Evolutionary conservation across 2,888 invertebrate species (phyloP), one percentile per base, ranked within the genome.

Genomic region (Melieria picta): DNA sequence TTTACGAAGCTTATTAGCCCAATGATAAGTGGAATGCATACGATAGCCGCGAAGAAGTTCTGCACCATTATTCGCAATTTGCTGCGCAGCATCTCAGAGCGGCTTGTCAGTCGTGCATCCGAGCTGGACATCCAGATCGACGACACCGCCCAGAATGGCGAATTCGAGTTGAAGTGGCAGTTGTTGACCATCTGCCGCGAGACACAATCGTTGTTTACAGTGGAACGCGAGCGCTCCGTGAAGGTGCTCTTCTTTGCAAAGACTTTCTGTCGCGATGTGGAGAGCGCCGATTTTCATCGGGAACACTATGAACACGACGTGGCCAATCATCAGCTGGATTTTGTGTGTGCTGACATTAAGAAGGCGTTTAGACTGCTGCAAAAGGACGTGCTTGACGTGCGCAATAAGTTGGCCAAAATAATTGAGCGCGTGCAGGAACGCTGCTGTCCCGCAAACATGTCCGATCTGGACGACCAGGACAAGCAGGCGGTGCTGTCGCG

Each of bases 241-340:
- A 94, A 94, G 84, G 92, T 94, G 11, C 90, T 96, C 76, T 91
- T 92, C 76, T 94, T 96, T 87, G 93, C 94, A 58, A 94, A 94
- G 85, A 91, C 91, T 73, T 89, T 97, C 52, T 88, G 90, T 69
- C 90, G 90, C 80, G 92, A 93, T 80, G 88, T 93, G 47, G 91
- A 87, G 74, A 91, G 86, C 84, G 89, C 84, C 55, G 87, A 87
- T 77, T 87, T 87, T 55, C 87, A 87, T 81, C 84, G 87, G 10
- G 87, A 87, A 75, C 87, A 87, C 72, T 85, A 83, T 61, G 86
- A 86, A 72, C 81, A 85, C 48, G 85, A 86, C 72, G 78, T 85
- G 60, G 85, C 79, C 74, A 81, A 79, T 50, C 79, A 83, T 73
- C 88, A 89, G 79, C 82, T 89, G 43, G 87, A 88, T 4, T 88